Base-by-base conservation (phyloP, 2,888 invertebrate genomes). In the Uropetala carovei region DNA sequence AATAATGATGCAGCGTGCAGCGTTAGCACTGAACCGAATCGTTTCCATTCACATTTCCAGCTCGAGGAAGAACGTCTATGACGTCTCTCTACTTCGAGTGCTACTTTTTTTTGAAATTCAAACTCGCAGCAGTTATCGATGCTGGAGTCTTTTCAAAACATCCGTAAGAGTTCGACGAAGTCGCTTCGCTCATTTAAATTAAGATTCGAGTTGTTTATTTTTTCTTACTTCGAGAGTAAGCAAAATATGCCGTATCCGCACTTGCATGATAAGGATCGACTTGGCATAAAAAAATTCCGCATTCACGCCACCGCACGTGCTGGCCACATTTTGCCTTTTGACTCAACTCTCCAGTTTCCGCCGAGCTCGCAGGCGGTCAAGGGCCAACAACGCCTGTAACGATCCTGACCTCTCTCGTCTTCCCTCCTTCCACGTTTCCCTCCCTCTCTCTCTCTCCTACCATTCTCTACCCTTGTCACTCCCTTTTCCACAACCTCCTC, bases 371-470 rank as follows among this genome's bases (percentile, higher is more conserved):
- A 27, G 27, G 75, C 75, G 75, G 75, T 75, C 75, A 75, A 75
- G 75, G 75, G 75, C 27, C 75, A 75, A 75, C 75, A 27, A 14
- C 75, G 27, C 75, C 27, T 27, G 22, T 75, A 75, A 75, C 75
- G 75, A 75, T 75, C 75, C 75, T 75, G 75, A 75, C 75, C 75
- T 75, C 27, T 27, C 75, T 68, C 64, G 18, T n/a, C 14, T n/a
- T 64, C 64, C 13, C 64, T n/a, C 64, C 14, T n/a, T 60, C 60
- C 4, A 64, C 10, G 64, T 10, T 64, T 16, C n/a, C 75, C n/a
- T n/a, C 27, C 11, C 10, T 11, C 75, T 75, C 75, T 75, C 75
- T 75, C 22, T 75, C 75, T 68, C 22, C 68, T 75, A 43, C 43
- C 43, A 43, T 43, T 43, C 43, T 43, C 43, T 43, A 1, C 22